Evolutionary conservation across 2,888 invertebrate genomes (phyloP).

Genomic region (Pherbina coryleti): DNA sequence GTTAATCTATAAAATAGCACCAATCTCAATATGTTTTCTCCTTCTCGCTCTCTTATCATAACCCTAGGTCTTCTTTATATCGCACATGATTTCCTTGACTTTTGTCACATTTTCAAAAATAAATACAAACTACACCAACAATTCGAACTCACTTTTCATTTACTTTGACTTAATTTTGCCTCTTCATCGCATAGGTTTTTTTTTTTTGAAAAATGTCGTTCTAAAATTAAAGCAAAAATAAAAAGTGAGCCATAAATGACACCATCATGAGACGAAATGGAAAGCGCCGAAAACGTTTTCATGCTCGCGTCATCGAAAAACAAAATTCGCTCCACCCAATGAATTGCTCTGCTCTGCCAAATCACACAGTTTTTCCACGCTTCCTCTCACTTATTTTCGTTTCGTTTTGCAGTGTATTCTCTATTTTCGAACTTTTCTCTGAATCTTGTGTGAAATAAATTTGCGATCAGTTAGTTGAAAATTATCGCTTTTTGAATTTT

Average conservation of each 20-base stretch:
- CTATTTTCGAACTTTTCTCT: background rate
- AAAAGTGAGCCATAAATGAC: background rate
- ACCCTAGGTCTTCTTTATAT: too few species aligned
- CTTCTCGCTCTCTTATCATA: too few species aligned
- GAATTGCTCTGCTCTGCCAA: background rate
- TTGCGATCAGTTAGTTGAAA: conserved; percentile 60
- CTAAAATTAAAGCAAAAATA: background rate
- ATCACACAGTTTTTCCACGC: background rate
- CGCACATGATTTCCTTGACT: too few species aligned
- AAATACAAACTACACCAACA: too few species aligned
- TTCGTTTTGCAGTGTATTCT: background rate
- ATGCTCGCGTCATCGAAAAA: background rate
- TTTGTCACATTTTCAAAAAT: too few species aligned
- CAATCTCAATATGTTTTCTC: too few species aligned
- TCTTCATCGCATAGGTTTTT: background rate
- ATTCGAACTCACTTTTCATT: too few species aligned
- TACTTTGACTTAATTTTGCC: too few species aligned
- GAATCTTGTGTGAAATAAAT: background rate
- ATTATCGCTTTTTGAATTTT: conserved; percentile 64
- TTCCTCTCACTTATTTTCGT: background rate
- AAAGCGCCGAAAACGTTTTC: background rate
- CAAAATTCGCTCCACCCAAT: background rate
- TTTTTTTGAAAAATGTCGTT: background rate
- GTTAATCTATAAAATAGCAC: too few species aligned
- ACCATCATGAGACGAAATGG: background rate